A percentile compares a stretch with the other conserved stretches of the same genome.
Evolutionary conservation across 2,797 vertebrate species (phyloP).

Genomic region (Denticeps clupeoides): DNA sequence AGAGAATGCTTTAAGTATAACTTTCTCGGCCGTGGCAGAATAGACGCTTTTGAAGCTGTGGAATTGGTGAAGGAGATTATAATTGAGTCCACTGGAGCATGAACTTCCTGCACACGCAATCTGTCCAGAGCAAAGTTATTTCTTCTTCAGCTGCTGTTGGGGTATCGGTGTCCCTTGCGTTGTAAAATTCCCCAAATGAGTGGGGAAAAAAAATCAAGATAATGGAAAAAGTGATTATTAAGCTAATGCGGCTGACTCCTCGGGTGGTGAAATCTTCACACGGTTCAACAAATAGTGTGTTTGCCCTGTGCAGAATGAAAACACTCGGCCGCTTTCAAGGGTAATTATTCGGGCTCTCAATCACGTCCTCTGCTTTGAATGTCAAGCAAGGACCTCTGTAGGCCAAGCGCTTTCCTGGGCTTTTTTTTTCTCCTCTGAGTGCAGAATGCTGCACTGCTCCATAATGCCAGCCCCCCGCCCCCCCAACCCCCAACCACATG

Average conservation of each 20-base stretch:
- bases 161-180: constrained; percentile 9
- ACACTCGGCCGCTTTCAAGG: constrained; percentile 45
- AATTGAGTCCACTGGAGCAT: constrained; percentile 60
- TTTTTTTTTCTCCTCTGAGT: constrained; percentile 9
- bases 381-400: constrained; percentile 29
- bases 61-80: constrained; percentile 50
- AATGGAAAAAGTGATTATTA: constrained; percentile 60
- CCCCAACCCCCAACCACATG: not conserved
- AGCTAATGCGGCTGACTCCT: constrained; percentile 37
- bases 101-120: constrained; percentile 54
- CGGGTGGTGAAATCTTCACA: constrained; percentile 48
- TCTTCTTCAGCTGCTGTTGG: constrained; percentile 5
- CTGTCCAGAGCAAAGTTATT: constrained; percentile 42
- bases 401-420: constrained; percentile 23
- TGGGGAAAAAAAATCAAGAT: constrained; percentile 45
- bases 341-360: constrained; percentile 53
- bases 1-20: constrained; percentile 45
- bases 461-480: not conserved
- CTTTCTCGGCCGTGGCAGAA: constrained; percentile 38
- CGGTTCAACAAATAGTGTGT: constrained; percentile 45
- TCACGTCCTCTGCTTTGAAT: constrained; percentile 35
- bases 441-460: not conserved
- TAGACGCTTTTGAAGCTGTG: constrained; percentile 45
- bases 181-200: constrained; percentile 40
- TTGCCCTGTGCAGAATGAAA: constrained; percentile 32